phyloP scores from a whole-genome alignment of 2,797 vertebrate species.

The Platalea minor region DNA sequence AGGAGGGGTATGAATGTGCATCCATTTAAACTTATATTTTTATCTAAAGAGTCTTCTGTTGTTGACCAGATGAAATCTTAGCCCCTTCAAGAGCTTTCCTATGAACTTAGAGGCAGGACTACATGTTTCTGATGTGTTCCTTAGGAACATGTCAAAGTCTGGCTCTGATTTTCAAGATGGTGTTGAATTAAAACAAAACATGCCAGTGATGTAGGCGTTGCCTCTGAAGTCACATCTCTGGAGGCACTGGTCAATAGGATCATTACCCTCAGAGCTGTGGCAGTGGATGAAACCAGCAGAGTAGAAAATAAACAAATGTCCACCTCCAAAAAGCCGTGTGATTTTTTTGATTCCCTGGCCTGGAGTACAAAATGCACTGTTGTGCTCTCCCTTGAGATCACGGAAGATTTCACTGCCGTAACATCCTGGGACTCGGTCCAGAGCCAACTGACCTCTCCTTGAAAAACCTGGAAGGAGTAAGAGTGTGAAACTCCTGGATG shows the following conservation, averaged over 20 bases:
- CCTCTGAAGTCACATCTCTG: neutral
- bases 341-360: neutral
- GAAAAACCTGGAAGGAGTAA: neutral
- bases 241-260: neutral
- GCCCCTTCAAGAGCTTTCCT: neutral
- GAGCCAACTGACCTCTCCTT: neutral
- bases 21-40: neutral
- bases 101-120: neutral
- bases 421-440: neutral
- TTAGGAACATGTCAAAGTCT: neutral
- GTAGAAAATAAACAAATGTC: neutral
- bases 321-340: neutral
- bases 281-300: neutral
- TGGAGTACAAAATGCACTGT: neutral
- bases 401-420: accelerated
- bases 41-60: neutral
- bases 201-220: neutral
- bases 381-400: neutral
- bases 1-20: neutral
- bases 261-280: neutral
- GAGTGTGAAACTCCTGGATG: neutral
- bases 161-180: neutral
- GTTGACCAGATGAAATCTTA: neutral
- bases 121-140: neutral
- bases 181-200: neutral